Evolutionary conservation across 1,140 invertebrate genomes (phyloP).

Genomic region (Asobara japonica): DNA sequence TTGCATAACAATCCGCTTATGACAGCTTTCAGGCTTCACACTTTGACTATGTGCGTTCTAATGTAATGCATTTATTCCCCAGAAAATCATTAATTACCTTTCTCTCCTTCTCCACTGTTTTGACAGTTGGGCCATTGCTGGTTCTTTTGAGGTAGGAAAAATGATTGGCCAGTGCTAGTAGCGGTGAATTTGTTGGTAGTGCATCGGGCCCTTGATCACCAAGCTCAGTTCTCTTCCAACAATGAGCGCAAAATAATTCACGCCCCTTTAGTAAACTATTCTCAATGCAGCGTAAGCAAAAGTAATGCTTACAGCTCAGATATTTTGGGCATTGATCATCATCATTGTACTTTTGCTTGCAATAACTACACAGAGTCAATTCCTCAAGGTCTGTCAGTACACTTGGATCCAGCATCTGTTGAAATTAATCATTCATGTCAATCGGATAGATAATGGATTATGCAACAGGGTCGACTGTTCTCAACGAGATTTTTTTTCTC

Average conservation of each 20-base stretch:
- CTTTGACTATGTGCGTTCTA: not conserved
- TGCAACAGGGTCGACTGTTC: not conserved
- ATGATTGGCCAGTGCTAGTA: slow-evolving; percentile 72
- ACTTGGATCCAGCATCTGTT: slow-evolving; percentile 66
- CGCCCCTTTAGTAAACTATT: slow-evolving; percentile 72
- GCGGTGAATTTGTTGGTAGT: slow-evolving; percentile 73
- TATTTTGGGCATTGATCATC: slow-evolving; percentile 76
- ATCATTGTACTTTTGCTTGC: slow-evolving; percentile 77
- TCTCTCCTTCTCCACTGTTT: slow-evolving; percentile 65
- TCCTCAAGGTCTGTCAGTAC: slow-evolving; percentile 74
- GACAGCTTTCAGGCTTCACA: not conserved
- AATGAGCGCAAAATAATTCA: slow-evolving; percentile 75
- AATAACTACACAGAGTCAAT: slow-evolving; percentile 75
- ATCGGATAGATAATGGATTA: no score
- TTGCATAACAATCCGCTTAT: slow-evolving; percentile 35
- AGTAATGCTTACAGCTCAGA: slow-evolving; percentile 79
- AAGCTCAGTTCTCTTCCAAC: slow-evolving; percentile 74
- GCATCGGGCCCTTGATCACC: slow-evolving; percentile 72
- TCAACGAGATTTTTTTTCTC: not conserved
- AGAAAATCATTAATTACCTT: slow-evolving; percentile 55
- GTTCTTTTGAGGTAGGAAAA: slow-evolving; percentile 69
- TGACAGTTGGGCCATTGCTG: slow-evolving; percentile 58
- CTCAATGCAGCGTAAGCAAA: slow-evolving; percentile 78
- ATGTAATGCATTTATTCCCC: slow-evolving; percentile 1
- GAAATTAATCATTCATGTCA: not conserved